phyloP scores from a whole-genome alignment of 2,113 vertebrate species.

The Apaloderma vittatum region DNA sequence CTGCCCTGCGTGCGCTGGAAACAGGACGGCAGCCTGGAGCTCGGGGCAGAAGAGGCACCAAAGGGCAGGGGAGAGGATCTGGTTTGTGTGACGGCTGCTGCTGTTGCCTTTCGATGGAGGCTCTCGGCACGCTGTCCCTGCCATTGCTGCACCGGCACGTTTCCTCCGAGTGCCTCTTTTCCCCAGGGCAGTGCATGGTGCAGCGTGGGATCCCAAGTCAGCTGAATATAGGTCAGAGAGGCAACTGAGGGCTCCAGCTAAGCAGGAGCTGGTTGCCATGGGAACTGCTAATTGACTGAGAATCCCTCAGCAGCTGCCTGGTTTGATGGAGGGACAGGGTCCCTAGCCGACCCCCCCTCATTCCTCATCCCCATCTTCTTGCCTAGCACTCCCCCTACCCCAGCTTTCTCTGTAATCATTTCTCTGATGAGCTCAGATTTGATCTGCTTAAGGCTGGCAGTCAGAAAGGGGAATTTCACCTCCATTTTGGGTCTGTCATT shows the following conservation, averaged over 20 bases:
- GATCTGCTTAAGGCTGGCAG: neutral
- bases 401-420: neutral
- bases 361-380: neutral
- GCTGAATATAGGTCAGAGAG: slow-evolving; percentile 51
- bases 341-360: neutral
- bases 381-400: neutral
- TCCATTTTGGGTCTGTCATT: neutral
- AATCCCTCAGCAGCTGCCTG: slow-evolving; percentile 17
- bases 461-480: neutral
- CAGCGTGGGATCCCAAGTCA: neutral
- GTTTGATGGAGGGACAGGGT: neutral
- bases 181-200: neutral
- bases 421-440: slow-evolving; percentile 3
- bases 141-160: rapidly evolving
- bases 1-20: neutral
- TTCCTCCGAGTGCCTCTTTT: neutral
- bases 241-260: neutral
- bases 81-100: neutral
- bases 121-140: neutral
- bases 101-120: neutral
- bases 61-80: neutral
- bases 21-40: neutral
- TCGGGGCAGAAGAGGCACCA: neutral
- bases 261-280: slow-evolving; percentile 46
- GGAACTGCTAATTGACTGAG: slow-evolving; percentile 11